Percentiles rank a stretch among this genome's conserved stretches.
These are phyloP conservation scores for Diabrotica balteata DNA, from an alignment of 2,888 invertebrate species.

Conservation along the genomic window DNA sequence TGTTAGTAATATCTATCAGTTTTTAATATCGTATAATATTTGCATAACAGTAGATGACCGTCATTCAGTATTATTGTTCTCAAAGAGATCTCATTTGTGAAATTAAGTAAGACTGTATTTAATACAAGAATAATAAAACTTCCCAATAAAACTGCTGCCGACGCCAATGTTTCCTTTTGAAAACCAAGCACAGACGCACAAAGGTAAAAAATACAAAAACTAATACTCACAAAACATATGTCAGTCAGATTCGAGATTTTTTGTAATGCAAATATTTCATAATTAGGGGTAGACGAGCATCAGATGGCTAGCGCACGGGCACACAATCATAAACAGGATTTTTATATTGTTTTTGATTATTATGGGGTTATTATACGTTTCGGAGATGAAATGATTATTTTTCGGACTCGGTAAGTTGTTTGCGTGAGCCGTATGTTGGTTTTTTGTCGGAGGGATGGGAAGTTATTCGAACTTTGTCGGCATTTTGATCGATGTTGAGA, in stretches of 20 bases:
- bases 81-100: no score
- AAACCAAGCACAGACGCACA: no score
- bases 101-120: no score
- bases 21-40: no score
- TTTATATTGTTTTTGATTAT: constrained; percentile 13
- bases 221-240: constrained; percentile 8
- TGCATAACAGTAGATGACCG: no score
- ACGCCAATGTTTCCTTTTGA: no score
- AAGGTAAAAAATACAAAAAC: background rate
- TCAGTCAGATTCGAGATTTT: background rate
- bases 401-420: background rate
- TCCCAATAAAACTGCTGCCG: no score
- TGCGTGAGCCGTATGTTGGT: constrained; percentile 2
- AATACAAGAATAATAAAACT: no score
- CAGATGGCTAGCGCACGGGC: constrained; percentile 5
- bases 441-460: background rate
- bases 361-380: constrained; percentile 14
- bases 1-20: no score
- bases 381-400: constrained; percentile 8
- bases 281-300: constrained; percentile 3
- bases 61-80: no score
- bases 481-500: background rate
- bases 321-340: background rate
- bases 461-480: constrained; percentile 10
- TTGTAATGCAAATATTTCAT: constrained; percentile 6